Conservation (phyloP, 2,113 vertebrate species). For the Triplophysa tibetana region DNA sequence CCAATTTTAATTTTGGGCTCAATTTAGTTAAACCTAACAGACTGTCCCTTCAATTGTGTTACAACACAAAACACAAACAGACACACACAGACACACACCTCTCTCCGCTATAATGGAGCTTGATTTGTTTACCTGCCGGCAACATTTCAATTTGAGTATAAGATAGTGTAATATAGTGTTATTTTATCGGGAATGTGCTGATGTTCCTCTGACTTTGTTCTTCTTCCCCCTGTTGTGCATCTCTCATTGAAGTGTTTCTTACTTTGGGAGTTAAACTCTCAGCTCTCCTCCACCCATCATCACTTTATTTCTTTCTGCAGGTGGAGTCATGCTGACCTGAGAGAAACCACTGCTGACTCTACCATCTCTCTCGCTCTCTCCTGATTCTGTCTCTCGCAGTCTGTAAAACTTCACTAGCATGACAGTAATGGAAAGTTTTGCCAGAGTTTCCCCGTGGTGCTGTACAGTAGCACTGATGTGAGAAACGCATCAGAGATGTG, state of each 20-base stretch:
- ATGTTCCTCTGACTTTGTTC: slow-evolving; percentile 4
- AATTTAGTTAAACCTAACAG: too few species aligned
- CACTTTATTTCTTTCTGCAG: background rate
- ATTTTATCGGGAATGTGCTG: slow-evolving; percentile 31
- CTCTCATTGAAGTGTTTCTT: slow-evolving; percentile 1
- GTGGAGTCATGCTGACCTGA: slow-evolving; percentile 12
- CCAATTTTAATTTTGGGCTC: background rate
- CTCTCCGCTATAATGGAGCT: slow-evolving; percentile 24
- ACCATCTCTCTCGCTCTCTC: slow-evolving; percentile 19
- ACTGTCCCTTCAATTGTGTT: slow-evolving; percentile 23
- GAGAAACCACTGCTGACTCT: slow-evolving; percentile 16
- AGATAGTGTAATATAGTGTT: too few species aligned
- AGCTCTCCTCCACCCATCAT: background rate
- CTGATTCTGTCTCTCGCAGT: background rate
- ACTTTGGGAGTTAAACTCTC: background rate
- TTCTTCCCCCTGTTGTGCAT: background rate
- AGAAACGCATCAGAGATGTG: background rate
- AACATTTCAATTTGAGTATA: slow-evolving; percentile 35
- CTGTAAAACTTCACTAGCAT: background rate
- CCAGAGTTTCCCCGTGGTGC: background rate
- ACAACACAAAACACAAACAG: background rate
- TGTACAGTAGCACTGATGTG: background rate
- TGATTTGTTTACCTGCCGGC: slow-evolving; percentile 30
- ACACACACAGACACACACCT: background rate
- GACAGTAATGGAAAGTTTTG: background rate